Percentiles rank a stretch among this genome's conserved stretches.
Evolutionary conservation across 1,140 invertebrate species (phyloP).

Genomic region (Ceratosolen solmsi): DNA sequence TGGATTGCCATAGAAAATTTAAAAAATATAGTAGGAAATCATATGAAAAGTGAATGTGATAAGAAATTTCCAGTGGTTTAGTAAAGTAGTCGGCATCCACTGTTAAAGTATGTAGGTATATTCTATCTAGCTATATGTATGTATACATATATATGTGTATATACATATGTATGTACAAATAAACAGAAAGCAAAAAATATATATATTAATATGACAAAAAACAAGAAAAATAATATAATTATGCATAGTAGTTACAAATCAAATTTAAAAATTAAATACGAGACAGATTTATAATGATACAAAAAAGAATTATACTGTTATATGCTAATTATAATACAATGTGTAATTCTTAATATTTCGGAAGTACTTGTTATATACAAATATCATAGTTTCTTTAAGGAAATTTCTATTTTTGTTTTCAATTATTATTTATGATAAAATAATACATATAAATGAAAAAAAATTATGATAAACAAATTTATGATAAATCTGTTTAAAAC

Average conservation of each 20-base stretch:
- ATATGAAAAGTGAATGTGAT: conserved; percentile 62
- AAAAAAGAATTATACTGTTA: conserved; percentile 52
- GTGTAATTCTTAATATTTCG: conserved; percentile 36
- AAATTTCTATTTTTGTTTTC: conserved; percentile 39
- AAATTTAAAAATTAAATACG: conserved; percentile 47
- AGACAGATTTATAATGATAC: conserved; percentile 52
- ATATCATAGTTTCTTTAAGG: conserved; percentile 17
- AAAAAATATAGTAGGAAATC: conserved; percentile 48
- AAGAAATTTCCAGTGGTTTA: conserved; percentile 57
- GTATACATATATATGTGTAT: conserved; percentile 52
- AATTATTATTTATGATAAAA: conserved; percentile 26
- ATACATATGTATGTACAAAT: conserved; percentile 53
- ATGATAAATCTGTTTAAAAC: conserved; percentile 31
- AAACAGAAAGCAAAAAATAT: conserved; percentile 57
- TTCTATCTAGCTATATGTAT: conserved; percentile 56
- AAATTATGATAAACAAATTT: conserved; percentile 14
- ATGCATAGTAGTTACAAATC: conserved; percentile 37
- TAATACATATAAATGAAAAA: conserved; percentile 24
- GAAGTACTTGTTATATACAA: conserved; percentile 41
- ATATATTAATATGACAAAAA: conserved; percentile 53
- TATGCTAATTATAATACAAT: conserved; percentile 40
- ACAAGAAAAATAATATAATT: conserved; percentile 57
- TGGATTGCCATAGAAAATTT: conserved; percentile 49
- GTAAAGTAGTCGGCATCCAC: conserved; percentile 51
- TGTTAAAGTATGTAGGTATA: conserved; percentile 59